Evolutionary conservation across 2,113 vertebrate genomes (phyloP), one percentile per base, ranked within the genome.

Genomic region (Gila orcuttii): DNA sequence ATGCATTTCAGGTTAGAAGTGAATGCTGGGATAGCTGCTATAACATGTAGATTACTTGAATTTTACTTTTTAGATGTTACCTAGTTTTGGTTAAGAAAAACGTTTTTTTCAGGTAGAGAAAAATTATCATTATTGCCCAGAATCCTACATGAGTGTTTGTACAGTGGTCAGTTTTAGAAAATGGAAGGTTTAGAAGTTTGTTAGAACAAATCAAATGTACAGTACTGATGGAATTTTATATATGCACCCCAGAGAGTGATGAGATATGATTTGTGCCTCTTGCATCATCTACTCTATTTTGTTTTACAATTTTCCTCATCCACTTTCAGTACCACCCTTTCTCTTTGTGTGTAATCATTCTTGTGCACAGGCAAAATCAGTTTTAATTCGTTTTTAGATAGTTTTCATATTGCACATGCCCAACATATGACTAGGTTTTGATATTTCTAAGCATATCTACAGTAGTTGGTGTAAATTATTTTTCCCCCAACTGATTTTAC

Each of bases 41-140:
- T 85, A 81, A 87, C 84, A 87, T 90, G 86, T 91, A 86, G 60
- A 91, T 88, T 83, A 91, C 90, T 88, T 93, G 88, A 92, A 91
- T 87, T 86, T 87, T 59, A 59, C 25, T 52, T 87, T 87, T 59
- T 25, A 47, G 19, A 75, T 21, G 31, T 69, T 36, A 36, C 36
- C 31, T 33, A 69, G 66, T 21, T 69, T 33, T 39, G 10, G 55
- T 64, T 80, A 19, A 19, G 62, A 73, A 71, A 31, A n/a, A 74
- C 23, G 39, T 13, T 21, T 85, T 21, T 85, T 36, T 81, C 47
- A 74, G 57, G 45, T 45, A 33, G 50, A 81, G 28, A 76, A 59
- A 57, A 64, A 55, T 55, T 13, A 50, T 25, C 12, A 60, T 69
- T 21, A 39, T 73, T 73, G 74, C 69, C 82, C 60, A 59, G 28